Percentiles rank a stretch among this genome's conserved stretches.
Evolutionary conservation across 2,888 invertebrate genomes (phyloP).

Genomic region (Gymnoscelis rufifasciata): DNA sequence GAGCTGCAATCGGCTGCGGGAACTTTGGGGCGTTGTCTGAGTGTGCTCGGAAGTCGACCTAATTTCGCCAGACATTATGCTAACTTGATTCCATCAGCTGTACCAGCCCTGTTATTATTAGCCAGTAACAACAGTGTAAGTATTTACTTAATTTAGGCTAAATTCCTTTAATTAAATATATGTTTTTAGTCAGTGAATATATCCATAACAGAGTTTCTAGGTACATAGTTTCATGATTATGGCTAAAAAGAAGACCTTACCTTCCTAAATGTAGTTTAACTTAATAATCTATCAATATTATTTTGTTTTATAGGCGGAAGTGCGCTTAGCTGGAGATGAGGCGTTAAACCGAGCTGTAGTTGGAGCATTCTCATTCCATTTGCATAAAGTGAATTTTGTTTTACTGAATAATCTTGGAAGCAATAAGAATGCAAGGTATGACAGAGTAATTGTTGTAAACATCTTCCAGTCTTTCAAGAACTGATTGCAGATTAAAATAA

Average conservation of each 20-base stretch:
- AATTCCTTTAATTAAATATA: too few species aligned
- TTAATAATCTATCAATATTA: too few species aligned
- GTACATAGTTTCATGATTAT: neutral
- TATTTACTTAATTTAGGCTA: constrained; percentile 4
- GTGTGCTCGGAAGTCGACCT: constrained; percentile 62
- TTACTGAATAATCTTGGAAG: constrained; percentile 67
- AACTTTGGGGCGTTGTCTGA: constrained; percentile 65
- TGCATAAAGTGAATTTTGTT: constrained; percentile 67
- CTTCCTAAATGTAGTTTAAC: neutral
- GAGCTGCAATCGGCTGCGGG: constrained; percentile 69
- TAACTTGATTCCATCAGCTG: constrained; percentile 60
- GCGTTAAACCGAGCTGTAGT: constrained; percentile 69
- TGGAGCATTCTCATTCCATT: constrained; percentile 69
- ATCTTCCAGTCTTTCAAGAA: too few species aligned
- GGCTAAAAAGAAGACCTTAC: too few species aligned
- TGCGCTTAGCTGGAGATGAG: constrained; percentile 70
- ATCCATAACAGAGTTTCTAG: too few species aligned
- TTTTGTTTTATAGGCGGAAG: constrained; percentile 58
- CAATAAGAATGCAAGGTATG: constrained; percentile 68
- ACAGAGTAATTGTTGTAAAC: too few species aligned
- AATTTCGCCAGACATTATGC: constrained; percentile 67
- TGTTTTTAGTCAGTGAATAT: too few species aligned
- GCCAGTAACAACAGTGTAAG: constrained; percentile 73
- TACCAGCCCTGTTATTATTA: constrained; percentile 63
- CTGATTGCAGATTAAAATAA: too few species aligned